Percentiles rank a stretch among this genome's conserved stretches.
Evolutionary conservation across 2,888 invertebrate species (phyloP).

Genomic region (Cheilosia urbana): DNA sequence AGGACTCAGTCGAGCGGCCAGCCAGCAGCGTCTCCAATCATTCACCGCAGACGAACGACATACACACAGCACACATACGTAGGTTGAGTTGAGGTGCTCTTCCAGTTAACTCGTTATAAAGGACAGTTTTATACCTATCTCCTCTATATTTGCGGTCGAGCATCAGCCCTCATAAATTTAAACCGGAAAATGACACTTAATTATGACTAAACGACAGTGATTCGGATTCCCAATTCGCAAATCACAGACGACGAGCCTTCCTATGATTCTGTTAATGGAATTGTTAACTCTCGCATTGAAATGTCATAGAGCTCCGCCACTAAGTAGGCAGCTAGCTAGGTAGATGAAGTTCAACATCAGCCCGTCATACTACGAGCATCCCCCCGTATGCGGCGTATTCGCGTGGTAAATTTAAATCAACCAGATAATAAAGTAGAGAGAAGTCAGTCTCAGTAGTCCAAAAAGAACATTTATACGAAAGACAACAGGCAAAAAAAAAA

Average conservation of each 20-base stretch:
- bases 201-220: slow-evolving; percentile 28
- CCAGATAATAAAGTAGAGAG: slow-evolving; percentile 17
- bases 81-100: neutral
- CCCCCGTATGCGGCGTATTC: neutral
- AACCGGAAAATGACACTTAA: slow-evolving; percentile 22
- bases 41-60: slow-evolving; percentile 1
- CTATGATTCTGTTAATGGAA: slow-evolving; percentile 1
- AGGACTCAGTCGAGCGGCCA: too few species aligned
- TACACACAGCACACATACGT: too few species aligned
- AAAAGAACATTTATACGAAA: slow-evolving; percentile 37
- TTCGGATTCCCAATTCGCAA: slow-evolving; percentile 20
- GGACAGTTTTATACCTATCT: neutral
- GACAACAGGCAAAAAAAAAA: slow-evolving; percentile 13
- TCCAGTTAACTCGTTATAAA: neutral
- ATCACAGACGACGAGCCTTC: neutral
- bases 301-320: too few species aligned
- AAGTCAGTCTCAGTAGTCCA: slow-evolving; percentile 52
- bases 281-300: neutral
- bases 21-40: neutral
- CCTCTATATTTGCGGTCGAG: neutral
- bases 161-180: slow-evolving; percentile 6
- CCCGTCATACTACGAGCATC: neutral
- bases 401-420: slow-evolving; percentile 14
- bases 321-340: too few species aligned
- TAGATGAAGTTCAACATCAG: slow-evolving; percentile 4